These are phyloP conservation scores for Maconellicoccus hirsutus DNA, from an alignment of 1,140 invertebrate species.

Conservation along the genomic window DNA sequence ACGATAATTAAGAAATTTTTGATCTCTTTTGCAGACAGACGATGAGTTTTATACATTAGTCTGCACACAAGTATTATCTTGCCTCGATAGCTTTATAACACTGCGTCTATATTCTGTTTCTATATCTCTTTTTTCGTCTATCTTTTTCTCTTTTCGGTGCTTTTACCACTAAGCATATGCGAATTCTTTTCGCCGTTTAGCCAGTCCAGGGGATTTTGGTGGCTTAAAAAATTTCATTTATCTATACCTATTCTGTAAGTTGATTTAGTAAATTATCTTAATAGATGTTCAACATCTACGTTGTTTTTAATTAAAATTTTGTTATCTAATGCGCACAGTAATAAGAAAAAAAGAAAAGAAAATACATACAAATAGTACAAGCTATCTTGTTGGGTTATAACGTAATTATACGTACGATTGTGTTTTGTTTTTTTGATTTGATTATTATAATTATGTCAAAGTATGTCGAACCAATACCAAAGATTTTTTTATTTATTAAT, in stretches of 20 bases:
- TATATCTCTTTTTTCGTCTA: not conserved
- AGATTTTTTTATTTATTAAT: too few species aligned
- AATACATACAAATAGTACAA: too few species aligned
- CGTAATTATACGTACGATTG: too few species aligned
- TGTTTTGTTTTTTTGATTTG: too few species aligned
- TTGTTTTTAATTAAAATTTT: not conserved
- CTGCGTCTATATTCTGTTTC: not conserved
- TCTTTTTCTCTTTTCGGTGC: not conserved
- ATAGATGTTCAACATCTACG: not conserved
- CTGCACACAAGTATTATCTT: not conserved
- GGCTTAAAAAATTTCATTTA: too few species aligned
- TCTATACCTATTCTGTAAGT: too few species aligned
- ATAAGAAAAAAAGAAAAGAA: too few species aligned
- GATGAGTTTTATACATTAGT: not conserved
- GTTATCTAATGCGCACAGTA: conserved; percentile 8
- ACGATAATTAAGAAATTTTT: not conserved
- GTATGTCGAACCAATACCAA: too few species aligned
- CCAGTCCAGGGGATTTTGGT: too few species aligned
- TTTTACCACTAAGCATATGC: not conserved
- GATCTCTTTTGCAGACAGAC: not conserved
- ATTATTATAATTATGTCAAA: too few species aligned
- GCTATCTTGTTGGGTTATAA: too few species aligned
- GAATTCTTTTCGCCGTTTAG: too few species aligned
- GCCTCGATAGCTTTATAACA: not conserved
- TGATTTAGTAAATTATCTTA: not conserved